Conservation (phyloP, 2,113 vertebrate genomes). For the Phoenicopterus ruber region DNA sequence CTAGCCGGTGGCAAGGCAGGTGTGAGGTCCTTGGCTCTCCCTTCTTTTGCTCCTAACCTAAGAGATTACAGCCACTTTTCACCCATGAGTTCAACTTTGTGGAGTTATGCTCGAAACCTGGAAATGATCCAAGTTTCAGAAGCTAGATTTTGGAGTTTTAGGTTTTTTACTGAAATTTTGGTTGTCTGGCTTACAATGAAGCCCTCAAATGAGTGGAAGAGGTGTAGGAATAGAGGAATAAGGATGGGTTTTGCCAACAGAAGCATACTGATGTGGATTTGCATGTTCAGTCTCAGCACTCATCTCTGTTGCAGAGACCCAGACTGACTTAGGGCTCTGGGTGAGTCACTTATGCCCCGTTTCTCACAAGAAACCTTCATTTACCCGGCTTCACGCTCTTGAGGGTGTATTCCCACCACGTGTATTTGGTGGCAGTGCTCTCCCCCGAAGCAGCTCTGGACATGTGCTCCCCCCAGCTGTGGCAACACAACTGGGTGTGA, state of each 20-base stretch:
- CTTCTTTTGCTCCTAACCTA: neutral
- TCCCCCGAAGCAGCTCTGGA: neutral
- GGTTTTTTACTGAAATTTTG: neutral
- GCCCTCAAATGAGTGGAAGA: neutral
- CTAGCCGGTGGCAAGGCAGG: neutral
- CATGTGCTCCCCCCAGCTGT: neutral
- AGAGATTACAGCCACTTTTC: neutral
- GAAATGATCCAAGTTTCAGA: neutral
- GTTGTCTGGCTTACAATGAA: neutral
- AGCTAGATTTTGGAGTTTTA: neutral
- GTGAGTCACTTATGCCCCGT: neutral
- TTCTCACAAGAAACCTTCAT: neutral
- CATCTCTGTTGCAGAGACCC: neutral
- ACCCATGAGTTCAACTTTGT: neutral
- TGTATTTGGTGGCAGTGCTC: neutral
- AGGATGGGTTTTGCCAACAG: neutral
- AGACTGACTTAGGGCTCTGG: neutral
- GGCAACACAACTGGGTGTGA: neutral
- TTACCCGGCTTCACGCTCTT: neutral
- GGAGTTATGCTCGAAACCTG: neutral
- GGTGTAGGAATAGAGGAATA: neutral
- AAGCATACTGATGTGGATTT: neutral
- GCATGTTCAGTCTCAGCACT: neutral
- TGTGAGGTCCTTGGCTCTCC: neutral
- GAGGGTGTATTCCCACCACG: no score